Percentiles rank a stretch among this genome's conserved stretches.
Conservation (phyloP, 1,140 invertebrate species). For the Pseudomyrmex gracilis region DNA sequence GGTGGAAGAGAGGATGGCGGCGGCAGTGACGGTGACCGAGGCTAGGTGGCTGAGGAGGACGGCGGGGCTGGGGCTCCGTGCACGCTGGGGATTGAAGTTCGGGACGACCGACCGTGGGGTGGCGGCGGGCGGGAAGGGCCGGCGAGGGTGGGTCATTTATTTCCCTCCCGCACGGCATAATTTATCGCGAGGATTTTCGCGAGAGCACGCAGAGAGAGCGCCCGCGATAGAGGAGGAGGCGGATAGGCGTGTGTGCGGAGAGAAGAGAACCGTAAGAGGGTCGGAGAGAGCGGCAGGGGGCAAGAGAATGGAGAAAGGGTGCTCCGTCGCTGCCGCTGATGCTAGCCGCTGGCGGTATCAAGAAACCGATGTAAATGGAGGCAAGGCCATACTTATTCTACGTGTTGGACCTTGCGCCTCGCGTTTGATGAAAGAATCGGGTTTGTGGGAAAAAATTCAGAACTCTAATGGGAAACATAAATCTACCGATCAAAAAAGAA, state of each 20-base stretch:
- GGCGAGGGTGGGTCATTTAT: slow-evolving; percentile 85
- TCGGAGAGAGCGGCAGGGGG: slow-evolving; percentile 1
- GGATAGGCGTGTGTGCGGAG: slow-evolving; percentile 67
- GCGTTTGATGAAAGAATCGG: slow-evolving; percentile 34
- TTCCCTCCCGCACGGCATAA: slow-evolving; percentile 85
- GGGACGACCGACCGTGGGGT: slow-evolving; percentile 67
- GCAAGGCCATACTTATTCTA: slow-evolving; percentile 68
- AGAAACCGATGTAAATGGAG: slow-evolving; percentile 75
- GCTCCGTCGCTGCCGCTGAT: slow-evolving; percentile 65
- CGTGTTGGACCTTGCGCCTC: slow-evolving; percentile 48
- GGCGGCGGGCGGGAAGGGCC: slow-evolving; percentile 75
- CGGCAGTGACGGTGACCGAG: slow-evolving; percentile 72
- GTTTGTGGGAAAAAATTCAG: background rate
- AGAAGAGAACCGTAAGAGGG: slow-evolving; percentile 68
- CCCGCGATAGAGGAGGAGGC: slow-evolving; percentile 72
- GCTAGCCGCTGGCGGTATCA: slow-evolving; percentile 73
- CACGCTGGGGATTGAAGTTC: slow-evolving; percentile 78
- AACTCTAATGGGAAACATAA: background rate
- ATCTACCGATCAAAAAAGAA: too few relatives aligned
- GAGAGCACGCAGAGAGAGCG: slow-evolving; percentile 83
- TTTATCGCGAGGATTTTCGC: slow-evolving; percentile 86
- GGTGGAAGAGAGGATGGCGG: slow-evolving; percentile 70
- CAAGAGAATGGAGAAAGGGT: slow-evolving; percentile 68
- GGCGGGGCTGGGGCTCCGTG: slow-evolving; percentile 74
- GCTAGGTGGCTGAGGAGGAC: slow-evolving; percentile 64